Evolutionary conservation across 2,113 vertebrate species (phyloP), one percentile per base, ranked within the genome.

Genomic region (Pipa parva): DNA sequence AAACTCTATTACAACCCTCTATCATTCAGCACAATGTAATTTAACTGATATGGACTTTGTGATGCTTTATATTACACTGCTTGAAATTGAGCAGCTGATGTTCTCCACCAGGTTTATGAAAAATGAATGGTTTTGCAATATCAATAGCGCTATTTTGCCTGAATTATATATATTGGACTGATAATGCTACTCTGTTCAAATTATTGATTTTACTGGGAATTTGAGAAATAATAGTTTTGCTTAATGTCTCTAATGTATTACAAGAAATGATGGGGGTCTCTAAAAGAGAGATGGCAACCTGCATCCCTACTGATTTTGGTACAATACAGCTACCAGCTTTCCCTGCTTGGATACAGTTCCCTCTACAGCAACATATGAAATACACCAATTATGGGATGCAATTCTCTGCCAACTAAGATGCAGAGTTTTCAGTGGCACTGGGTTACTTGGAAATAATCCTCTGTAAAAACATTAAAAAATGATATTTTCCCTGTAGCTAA

Each of bases 1-100:
- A 70, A 61, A 70, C 37, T 39, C 60, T 58, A 70, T 70, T 70
- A 61, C 24, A 10, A 36, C 2, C 48, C 45, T 61, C 61, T 54
- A 61, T 51, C 26, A 18, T 45, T 39, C 57, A 70, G 49, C 10
- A 24, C 46, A 60, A 69, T 15, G 22, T 33, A 13, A 31, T 45
- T 69, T 54, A 39, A 24, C 45, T 60, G 28, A 5, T 22, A 42
- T 4, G 48, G 25, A 54, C 45, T n/a, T 25, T 4, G 48, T 33
- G 48, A 17, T 29, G 56, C 27, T 50, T 31, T 18, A 29, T 46
- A 45, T 54, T 69, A 52, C 51, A 33, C 25, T 58, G 22, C 15
- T 61, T 46, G 52, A 61, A 61, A 52, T 52, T 29, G 36, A 45
- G 33, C 66, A 45, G 27, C 31, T 27, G 48, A 60, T 70, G 28